phyloP scores from a whole-genome alignment of 2,888 invertebrate species.

The Acanthosepion esculentum region DNA sequence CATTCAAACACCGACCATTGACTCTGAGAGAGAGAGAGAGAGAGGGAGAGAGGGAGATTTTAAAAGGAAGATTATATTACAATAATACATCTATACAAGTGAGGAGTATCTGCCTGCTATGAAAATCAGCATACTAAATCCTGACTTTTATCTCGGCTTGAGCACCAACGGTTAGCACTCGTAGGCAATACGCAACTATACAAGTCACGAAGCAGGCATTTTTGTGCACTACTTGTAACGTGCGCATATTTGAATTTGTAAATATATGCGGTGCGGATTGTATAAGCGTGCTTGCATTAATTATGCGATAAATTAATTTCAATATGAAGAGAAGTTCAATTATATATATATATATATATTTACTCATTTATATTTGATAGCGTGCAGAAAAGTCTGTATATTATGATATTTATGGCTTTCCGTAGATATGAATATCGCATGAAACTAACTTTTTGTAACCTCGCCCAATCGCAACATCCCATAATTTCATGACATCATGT shows the following conservation, averaged over 20 bases:
- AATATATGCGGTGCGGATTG: neutral
- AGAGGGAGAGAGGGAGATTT: no score
- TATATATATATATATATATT: neutral
- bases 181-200: no score
- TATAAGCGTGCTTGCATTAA: neutral
- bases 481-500: conserved; percentile 33
- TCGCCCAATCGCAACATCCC: conserved; percentile 14
- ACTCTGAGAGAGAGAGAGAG: no score
- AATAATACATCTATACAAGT: no score
- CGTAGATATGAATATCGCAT: neutral
- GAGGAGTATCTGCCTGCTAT: no score
- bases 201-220: no score
- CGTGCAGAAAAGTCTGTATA: neutral
- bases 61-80: no score
- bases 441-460: neutral
- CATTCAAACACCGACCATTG: no score
- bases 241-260: neutral
- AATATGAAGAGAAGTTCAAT: neutral
- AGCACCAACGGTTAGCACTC: no score
- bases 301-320: neutral
- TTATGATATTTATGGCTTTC: neutral
- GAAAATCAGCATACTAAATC: no score
- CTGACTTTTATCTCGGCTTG: no score
- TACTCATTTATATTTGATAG: neutral
- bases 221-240: neutral